Base-by-base conservation (phyloP, 2,888 invertebrate species). In the Euproctis similis region DNA sequence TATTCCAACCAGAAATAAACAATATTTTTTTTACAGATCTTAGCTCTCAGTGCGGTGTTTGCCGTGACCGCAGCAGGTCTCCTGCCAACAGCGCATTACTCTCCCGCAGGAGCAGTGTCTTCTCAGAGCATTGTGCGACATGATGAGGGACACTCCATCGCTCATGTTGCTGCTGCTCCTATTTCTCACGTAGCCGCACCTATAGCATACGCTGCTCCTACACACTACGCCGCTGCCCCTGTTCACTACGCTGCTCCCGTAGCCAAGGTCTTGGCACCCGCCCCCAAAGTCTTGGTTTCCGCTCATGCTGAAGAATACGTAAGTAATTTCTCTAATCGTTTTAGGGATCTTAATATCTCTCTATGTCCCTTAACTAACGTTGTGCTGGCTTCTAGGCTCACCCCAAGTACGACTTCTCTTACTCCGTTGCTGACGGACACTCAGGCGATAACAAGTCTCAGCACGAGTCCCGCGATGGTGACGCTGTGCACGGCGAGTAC, bases 391-490 rank as follows among this genome's bases (percentile, higher is more conserved):
- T 34, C 9, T 51, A 86, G 86, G 73, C 86, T n/a, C 85, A 87
- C 62, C 87, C 87, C 34, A 84, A 86, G 58, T 87, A 88, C 69
- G 77, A 86, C 32, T 87, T 78, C 69, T 77, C 85, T 2, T 87
- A 87, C 64, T 87, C 87, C 12, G 87, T 86, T 7, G 77, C 86
- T 32, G 88, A 87, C 45, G 76, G 75, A 13, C 87, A 87, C 59
- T 81, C 86, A 43, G 88, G 87, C 17, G 87, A 87, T 73, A 85
- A 87, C 68, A 87, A 88, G 74, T 85, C 86, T 40, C 87, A 87
- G 61, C 71, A 80, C 26, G 87, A 87, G 67, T 72, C 76, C 59
- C 80, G 85, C 50, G 86, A 87, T 65, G 89, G 89, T 3, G 87
- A 89, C 54, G 86, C 80, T 28, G 89, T 90, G 42, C 85, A 87